Percentiles rank a stretch among this genome's conserved stretches.
phyloP scores from a whole-genome alignment of 2,888 invertebrate species.

The Tipula vernalis region DNA sequence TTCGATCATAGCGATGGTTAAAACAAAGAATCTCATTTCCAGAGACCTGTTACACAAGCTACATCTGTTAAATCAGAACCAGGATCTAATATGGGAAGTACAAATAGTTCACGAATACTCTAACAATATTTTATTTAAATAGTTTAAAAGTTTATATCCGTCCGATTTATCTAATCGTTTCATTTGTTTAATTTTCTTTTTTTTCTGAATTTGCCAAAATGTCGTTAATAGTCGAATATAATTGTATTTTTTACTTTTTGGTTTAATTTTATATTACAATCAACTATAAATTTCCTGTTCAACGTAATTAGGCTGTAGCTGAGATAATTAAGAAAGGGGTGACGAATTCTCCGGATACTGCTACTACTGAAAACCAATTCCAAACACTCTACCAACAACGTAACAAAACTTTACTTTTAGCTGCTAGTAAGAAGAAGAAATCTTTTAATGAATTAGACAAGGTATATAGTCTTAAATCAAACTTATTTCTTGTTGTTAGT shows the following conservation, averaged over 20 bases:
- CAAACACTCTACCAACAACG: not conserved
- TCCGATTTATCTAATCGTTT: not conserved
- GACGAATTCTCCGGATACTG: not conserved
- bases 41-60: slow-evolving; percentile 26
- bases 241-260: not conserved
- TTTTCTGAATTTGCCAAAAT: not conserved
- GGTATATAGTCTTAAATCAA: not conserved
- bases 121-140: not conserved
- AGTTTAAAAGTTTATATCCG: not conserved
- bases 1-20: not conserved
- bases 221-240: not conserved
- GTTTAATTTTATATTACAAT: not conserved
- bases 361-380: not conserved
- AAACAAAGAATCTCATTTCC: slow-evolving; percentile 9
- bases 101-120: not conserved
- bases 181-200: not conserved
- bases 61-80: slow-evolving; percentile 32
- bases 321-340: slow-evolving; percentile 12
- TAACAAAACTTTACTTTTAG: not conserved
- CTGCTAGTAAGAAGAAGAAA: not conserved
- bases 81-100: slow-evolving; percentile 28
- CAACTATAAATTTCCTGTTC: not conserved
- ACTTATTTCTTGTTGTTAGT: not conserved
- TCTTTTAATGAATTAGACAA: not conserved
- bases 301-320: slow-evolving; percentile 12